These are phyloP conservation scores for Helostoma temminkii DNA, from an alignment of 2,797 vertebrate species.

Conservation along the genomic window DNA sequence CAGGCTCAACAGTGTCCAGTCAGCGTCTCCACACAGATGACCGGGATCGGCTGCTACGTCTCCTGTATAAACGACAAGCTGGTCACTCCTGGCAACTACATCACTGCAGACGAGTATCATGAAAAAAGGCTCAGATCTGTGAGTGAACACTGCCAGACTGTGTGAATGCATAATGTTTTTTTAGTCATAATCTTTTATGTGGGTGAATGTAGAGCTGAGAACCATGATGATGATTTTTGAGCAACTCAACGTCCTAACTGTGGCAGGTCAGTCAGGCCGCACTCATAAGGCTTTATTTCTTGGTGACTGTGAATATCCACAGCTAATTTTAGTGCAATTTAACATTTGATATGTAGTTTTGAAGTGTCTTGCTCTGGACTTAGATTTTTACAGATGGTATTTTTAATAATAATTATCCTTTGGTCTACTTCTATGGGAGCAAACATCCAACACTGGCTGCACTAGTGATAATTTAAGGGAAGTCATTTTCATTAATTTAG, in stretches of 20 bases:
- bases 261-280: too few species aligned
- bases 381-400: too few species aligned
- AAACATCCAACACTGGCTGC: not conserved
- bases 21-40: slow-evolving; percentile 91
- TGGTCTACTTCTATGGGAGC: not conserved
- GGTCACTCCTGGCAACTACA: slow-evolving; percentile 84
- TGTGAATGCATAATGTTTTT: not conserved
- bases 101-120: slow-evolving; percentile 87
- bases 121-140: slow-evolving; percentile 86
- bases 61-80: slow-evolving; percentile 89
- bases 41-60: slow-evolving; percentile 88
- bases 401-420: too few species aligned
- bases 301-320: too few species aligned
- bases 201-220: not conserved
- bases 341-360: too few species aligned
- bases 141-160: slow-evolving; percentile 66
- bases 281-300: not conserved
- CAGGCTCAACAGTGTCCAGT: slow-evolving; percentile 86
- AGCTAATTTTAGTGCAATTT: too few species aligned
- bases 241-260: not conserved
- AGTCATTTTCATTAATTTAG: too few species aligned
- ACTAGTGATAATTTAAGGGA: too few species aligned
- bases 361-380: too few species aligned
- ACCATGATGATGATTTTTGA: not conserved
- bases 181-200: not conserved